Base-by-base conservation (phyloP, 2,888 invertebrate species). In the Germaria angustata region DNA sequence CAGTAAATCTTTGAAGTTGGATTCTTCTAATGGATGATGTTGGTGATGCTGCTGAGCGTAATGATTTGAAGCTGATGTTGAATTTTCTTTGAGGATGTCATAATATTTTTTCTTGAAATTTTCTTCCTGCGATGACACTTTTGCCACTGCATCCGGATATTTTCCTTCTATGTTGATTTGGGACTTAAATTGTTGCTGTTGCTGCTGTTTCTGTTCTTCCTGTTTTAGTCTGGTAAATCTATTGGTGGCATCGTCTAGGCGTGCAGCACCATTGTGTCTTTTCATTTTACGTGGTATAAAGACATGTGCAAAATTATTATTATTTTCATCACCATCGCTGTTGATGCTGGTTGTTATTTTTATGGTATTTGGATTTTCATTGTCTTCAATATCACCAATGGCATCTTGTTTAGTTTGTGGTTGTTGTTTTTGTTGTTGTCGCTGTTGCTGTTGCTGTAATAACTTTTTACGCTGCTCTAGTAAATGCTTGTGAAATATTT, bases 341-440 rank as follows among this genome's bases (percentile, higher is more conserved):
- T 28, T 63, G 15, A 34, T 69, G 76, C 46, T 81, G 69, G 68
- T 75, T 72, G 57, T 22, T 32, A 57, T 15, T 51, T 72, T 49
- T 11, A 57, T 34, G 57, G 34, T 39, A 39, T 59, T 76, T 51
- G 36, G 44, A 61, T 82, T 71, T 66, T 79, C 82, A 15, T 51
- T 61, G 13, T 82, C 75, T 9, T 76, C 75, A 59, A 82, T 82
- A 72, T 82, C 82, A 86, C 87, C 88, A 87, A 87, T 87, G 78
- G 86, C 86, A 85, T 88, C 87, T 84, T 77, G 46, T 72, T 69
- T 22, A 57, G 34, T 72, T 49, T 79, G 71, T 65, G 53, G 7
- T 41, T 32, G 77, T 59, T 77, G 79, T 28, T 81, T 46, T 65
- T 85, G 82, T 8, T 80, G 79, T 68, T 75, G 53, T 63, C 85